Evolutionary conservation across 2,888 invertebrate genomes (phyloP).

Genomic region (Celastrina argiolus): DNA sequence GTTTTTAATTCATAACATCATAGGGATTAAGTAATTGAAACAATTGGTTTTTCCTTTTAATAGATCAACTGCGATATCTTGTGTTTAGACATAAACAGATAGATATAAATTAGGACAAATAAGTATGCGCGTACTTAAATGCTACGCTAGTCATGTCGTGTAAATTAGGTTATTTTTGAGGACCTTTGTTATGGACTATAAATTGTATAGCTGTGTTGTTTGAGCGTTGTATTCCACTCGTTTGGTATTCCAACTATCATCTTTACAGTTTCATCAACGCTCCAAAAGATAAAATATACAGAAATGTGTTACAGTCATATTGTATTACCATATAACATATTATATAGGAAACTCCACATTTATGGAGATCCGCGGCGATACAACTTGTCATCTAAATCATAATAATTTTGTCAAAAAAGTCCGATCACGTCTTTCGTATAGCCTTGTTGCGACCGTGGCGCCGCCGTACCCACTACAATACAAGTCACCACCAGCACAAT

Average conservation of each 20-base stretch:
- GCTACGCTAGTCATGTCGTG: not conserved
- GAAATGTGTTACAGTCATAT: not conserved
- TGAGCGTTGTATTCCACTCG: not conserved
- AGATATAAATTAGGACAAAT: too few relatives aligned
- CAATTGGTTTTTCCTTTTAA: too few relatives aligned
- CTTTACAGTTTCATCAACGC: not conserved
- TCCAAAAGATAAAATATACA: not conserved
- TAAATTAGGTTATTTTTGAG: not conserved
- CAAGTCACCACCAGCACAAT: not conserved
- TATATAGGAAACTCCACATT: not conserved
- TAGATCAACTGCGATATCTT: too few relatives aligned
- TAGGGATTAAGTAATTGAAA: not conserved
- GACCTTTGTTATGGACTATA: not conserved
- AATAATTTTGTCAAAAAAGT: slow-evolving; percentile 46
- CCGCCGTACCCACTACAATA: not conserved
- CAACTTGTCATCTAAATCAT: slow-evolving; percentile 14
- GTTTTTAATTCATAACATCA: not conserved
- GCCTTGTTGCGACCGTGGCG: slow-evolving; percentile 46
- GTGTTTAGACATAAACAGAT: too few relatives aligned
- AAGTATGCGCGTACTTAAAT: too few relatives aligned
- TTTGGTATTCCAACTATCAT: not conserved
- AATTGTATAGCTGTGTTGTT: not conserved
- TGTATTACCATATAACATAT: not conserved
- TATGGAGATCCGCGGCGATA: not conserved
- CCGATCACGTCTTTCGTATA: slow-evolving; percentile 49